Evolutionary conservation across 2,113 vertebrate species (phyloP), one percentile per base, ranked within the genome.

Genomic region (Scolopax mira): DNA sequence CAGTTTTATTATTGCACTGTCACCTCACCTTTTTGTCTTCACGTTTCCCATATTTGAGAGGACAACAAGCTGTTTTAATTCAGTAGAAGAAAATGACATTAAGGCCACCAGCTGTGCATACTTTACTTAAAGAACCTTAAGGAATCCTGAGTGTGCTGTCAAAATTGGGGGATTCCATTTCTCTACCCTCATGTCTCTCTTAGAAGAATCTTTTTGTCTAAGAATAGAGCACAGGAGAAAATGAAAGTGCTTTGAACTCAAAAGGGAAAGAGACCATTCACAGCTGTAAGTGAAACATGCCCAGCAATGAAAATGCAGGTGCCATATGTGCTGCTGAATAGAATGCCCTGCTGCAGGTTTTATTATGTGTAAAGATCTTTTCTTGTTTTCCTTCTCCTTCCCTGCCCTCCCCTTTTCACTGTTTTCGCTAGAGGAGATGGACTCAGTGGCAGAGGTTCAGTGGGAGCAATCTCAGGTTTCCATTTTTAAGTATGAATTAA

Each of bases 251-350:
- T 94, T 80, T 80, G 60, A 93, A 83, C 67, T 84, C 58, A 62
- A 57, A 87, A 83, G 21, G 25, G 39, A 83, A 31, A 88, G 41
- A 57, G 13, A 69, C 44, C 18, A 79, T 87, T 62, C 70, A 60
- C 25, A 79, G 37, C 31, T 89, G 62, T 89, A 94, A 94, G 81
- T 75, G 91, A 93, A 95, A 80, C 51, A 83, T 69, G 52, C 10
- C 33, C 37, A 83, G 46, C 77, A 72, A 54, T 88, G 85, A 75
- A 90, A 96, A 80, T 61, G 30, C 18, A 12, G 49, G 35, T 48
- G 42, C 44, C 19, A 4, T 57, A 35, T 37, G 18, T 58, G 22
- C 48, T 2, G 2, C 64, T 89, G 69, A 89, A 65, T 6, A 58
- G 58, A 88, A 81, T 51, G 13, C 11, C 35, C 37, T 58, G n/a